A percentile compares a stretch with the other conserved stretches of the same genome.
phyloP scores from a whole-genome alignment of 2,888 invertebrate species.

The Platerodrilus igneus region DNA sequence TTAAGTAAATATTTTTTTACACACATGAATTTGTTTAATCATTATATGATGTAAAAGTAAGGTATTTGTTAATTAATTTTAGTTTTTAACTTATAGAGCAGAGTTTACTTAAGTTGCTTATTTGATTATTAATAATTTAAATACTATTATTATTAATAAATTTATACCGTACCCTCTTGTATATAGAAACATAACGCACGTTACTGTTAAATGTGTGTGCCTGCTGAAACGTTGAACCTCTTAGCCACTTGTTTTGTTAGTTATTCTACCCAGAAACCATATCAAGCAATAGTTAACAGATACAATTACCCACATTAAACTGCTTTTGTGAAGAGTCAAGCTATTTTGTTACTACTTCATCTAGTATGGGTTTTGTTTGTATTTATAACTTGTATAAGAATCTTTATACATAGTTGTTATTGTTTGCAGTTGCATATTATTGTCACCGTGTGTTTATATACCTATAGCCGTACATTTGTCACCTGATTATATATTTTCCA shows the following conservation, averaged over 20 bases:
- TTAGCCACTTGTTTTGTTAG: slow-evolving; percentile 37
- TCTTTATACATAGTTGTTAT: slow-evolving; percentile 27
- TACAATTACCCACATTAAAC: slow-evolving; percentile 48
- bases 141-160: too few species aligned
- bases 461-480: slow-evolving; percentile 19
- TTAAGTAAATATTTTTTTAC: slow-evolving; percentile 49
- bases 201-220: slow-evolving; percentile 44
- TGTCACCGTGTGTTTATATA: slow-evolving; percentile 23
- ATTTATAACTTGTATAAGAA: too few species aligned
- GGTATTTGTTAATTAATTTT: slow-evolving; percentile 51
- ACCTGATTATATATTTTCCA: slow-evolving; percentile 12
- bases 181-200: slow-evolving; percentile 46
- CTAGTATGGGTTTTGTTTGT: slow-evolving; percentile 20
- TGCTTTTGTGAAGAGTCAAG: slow-evolving; percentile 45
- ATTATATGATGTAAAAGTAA: slow-evolving; percentile 40
- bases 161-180: slow-evolving; percentile 37
- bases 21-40: slow-evolving; percentile 33
- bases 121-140: too few species aligned
- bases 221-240: slow-evolving; percentile 42
- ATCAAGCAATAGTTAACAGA: slow-evolving; percentile 45
- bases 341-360: slow-evolving; percentile 14
- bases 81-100: slow-evolving; percentile 40
- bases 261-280: slow-evolving; percentile 40
- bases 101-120: slow-evolving; percentile 45
- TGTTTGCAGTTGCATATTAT: slow-evolving; percentile 24